Evolutionary conservation across 2,113 vertebrate species (phyloP).

Genomic region (Antidorcas marsupialis): DNA sequence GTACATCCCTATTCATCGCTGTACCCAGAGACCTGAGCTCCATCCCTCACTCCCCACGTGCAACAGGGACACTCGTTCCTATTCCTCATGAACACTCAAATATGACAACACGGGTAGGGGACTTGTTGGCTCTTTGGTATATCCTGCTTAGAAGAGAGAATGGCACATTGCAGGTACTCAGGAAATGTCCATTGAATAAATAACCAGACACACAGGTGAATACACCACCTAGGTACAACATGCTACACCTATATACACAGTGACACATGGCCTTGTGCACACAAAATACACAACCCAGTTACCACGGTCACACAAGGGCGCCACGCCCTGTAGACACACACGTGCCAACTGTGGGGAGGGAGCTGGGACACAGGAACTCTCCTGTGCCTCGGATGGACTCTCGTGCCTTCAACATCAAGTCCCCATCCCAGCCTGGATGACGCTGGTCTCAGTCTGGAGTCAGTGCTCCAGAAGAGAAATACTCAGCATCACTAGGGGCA

Average conservation of each 20-base stretch:
- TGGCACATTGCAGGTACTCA: background rate
- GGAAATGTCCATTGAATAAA: background rate
- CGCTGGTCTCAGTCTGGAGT: background rate
- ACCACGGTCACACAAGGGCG: background rate
- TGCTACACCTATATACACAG: too few species aligned
- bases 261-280: background rate
- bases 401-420: background rate
- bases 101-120: background rate
- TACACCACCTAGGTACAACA: background rate
- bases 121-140: background rate
- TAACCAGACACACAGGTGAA: background rate
- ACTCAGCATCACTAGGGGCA: background rate
- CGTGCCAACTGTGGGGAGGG: background rate
- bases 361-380: background rate
- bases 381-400: too few species aligned
- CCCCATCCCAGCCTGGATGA: background rate
- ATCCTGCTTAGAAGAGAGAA: background rate
- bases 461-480: background rate
- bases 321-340: background rate
- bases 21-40: background rate
- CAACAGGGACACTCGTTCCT: accelerated
- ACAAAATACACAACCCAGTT: background rate
- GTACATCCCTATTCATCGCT: background rate
- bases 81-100: background rate
- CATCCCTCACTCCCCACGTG: accelerated